Percentiles rank a stretch among this genome's conserved stretches.
Conservation (phyloP, 2,113 vertebrate genomes). For the Herpetotheres cachinnans region DNA sequence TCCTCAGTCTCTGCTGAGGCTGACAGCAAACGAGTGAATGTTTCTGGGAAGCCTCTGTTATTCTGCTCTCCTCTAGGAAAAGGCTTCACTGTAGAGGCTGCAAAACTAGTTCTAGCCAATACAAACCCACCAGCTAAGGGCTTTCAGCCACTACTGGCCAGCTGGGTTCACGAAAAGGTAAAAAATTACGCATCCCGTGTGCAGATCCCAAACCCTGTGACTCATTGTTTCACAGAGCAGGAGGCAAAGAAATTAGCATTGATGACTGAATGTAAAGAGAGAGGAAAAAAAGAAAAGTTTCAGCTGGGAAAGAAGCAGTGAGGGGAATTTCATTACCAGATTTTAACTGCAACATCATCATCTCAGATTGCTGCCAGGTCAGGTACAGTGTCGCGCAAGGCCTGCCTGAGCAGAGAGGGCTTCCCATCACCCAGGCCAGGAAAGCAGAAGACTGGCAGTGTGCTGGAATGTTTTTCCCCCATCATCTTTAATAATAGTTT, state of each 20-base stretch:
- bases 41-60: not conserved
- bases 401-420: not conserved
- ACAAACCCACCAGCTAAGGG: not conserved
- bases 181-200: fast-evolving
- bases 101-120: not conserved
- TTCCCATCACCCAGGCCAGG: not conserved
- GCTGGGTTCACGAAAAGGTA: not conserved
- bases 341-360: not conserved
- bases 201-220: not conserved
- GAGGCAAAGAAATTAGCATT: not conserved
- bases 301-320: not conserved
- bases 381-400: fast-evolving
- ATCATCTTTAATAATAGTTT: not conserved
- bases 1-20: not conserved
- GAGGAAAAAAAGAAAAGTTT: not conserved
- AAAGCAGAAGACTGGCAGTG: not conserved
- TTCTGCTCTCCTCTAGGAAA: not conserved
- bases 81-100: not conserved
- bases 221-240: not conserved
- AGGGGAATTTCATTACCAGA: not conserved
- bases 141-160: not conserved
- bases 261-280: not conserved
- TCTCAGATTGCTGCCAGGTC: not conserved
- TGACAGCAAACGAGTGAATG: not conserved
- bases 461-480: not conserved